Percentiles rank a stretch among this genome's conserved stretches.
Evolutionary conservation across 2,113 vertebrate species (phyloP).

Genomic region (Megaceryle torquata): DNA sequence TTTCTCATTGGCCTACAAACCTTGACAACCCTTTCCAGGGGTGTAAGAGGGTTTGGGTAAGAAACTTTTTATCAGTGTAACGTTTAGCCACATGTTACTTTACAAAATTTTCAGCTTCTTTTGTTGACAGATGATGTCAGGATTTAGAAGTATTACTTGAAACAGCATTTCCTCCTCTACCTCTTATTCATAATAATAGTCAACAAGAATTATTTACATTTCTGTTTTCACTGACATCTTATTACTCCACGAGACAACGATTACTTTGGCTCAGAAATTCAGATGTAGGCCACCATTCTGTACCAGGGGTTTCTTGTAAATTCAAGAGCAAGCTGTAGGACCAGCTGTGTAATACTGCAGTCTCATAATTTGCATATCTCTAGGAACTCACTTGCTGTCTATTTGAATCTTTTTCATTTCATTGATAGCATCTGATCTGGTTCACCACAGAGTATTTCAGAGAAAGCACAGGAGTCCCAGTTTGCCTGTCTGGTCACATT

Average conservation of each 20-base stretch:
- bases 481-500: conserved; percentile 13
- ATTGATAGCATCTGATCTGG: conserved; percentile 31
- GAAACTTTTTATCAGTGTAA: background rate
- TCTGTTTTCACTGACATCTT: background rate
- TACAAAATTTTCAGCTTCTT: background rate
- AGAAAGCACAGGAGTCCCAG: background rate
- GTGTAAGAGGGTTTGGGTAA: background rate
- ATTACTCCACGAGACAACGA: background rate
- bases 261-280: conserved; percentile 14
- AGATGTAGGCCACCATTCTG: background rate
- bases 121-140: background rate
- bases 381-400: conserved; percentile 11
- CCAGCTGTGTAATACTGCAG: background rate
- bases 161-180: background rate
- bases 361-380: conserved; percentile 8
- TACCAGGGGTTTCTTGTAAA: background rate
- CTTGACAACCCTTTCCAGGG: background rate
- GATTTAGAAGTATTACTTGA: background rate
- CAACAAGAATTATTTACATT: conserved; percentile 9
- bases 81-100: background rate
- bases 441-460: background rate
- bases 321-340: background rate
- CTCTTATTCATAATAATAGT: background rate
- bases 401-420: conserved; percentile 19
- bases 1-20: background rate